phyloP scores from a whole-genome alignment of 2,888 invertebrate species.

The Drosophila paracracens region DNA sequence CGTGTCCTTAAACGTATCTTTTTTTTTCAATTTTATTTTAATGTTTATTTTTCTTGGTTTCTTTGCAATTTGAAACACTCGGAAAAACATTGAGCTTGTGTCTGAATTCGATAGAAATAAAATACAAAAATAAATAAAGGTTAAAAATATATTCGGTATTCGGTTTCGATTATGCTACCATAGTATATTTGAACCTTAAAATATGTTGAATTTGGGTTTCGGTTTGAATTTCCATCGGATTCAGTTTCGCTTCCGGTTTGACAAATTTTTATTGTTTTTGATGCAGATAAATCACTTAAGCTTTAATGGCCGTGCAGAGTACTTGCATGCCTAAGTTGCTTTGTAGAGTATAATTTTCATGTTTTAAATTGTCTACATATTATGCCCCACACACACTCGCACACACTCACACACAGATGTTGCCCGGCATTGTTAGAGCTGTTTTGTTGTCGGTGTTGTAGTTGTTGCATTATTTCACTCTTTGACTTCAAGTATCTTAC shows the following conservation, averaged over 20 bases:
- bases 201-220: too few relatives aligned
- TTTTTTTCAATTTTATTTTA: neutral
- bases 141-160: neutral
- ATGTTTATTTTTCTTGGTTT: neutral
- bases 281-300: neutral
- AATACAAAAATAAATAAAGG: too few relatives aligned
- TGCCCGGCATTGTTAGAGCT: slow-evolving; percentile 32
- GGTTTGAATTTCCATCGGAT: too few relatives aligned
- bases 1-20: neutral
- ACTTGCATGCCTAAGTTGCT: slow-evolving; percentile 2
- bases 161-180: neutral
- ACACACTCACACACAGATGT: slow-evolving; percentile 8
- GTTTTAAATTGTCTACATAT: slow-evolving; percentile 30
- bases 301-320: neutral
- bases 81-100: neutral
- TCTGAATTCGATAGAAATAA: neutral
- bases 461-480: slow-evolving; percentile 60
- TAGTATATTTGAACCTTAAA: neutral
- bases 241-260: too few relatives aligned
- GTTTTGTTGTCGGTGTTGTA: slow-evolving; percentile 31
- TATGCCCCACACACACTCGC: slow-evolving; percentile 25
- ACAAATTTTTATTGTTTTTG: neutral
- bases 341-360: slow-evolving; percentile 8
- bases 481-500: slow-evolving; percentile 66
- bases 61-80: neutral